Evolutionary conservation across 1,140 invertebrate genomes (phyloP), one percentile per base, ranked within the genome.

Genomic region (Dryas iulia): DNA sequence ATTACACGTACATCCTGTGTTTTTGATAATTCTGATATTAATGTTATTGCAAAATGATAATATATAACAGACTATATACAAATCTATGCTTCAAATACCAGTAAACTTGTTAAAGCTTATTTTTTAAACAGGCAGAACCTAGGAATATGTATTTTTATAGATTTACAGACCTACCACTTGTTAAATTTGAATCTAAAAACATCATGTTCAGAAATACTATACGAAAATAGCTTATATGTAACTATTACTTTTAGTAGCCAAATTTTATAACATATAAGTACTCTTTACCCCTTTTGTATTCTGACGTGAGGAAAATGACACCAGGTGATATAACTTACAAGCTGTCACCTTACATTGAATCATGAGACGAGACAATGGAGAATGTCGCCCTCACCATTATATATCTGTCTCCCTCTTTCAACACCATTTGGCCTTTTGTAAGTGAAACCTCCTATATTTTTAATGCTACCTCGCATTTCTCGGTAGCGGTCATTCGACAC

Each of bases 261-360:
- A n/a, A n/a, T n/a, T n/a, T n/a, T n/a, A n/a, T n/a, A 47, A 21
- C 39, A 2, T 21, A 47, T 21, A 47, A 39, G 6, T 21, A 47
- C 6, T 47, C 14, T 47, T 47, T 47, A 47, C 18, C 39, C 39
- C 39, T 47, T 47, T 47, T 47, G 39, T 47, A 47, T 10, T 47
- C 18, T 47, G 14, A 47, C 21, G 39, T 47, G 39, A 21, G 39
- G 14, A 47, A 47, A 47, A 47, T 47, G 39, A 47, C 39, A 47
- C 39, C 39, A 47, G 39, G 39, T 47, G 39, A 47, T 47, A 47
- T 47, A 18, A 47, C 39, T 10, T 47, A 47, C 18, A 47, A 47
- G 39, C 39, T 47, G 39, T 47, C 39, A 47, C 39, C 39, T 47
- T 47, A 47, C 39, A 47, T 47, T 47, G 39, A 47, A 47, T 47